Percentiles rank a stretch among this genome's conserved stretches.
These are phyloP conservation scores for Drosophila miranda DNA, from an alignment of 1,140 invertebrate species.

Conservation along the genomic window DNA sequence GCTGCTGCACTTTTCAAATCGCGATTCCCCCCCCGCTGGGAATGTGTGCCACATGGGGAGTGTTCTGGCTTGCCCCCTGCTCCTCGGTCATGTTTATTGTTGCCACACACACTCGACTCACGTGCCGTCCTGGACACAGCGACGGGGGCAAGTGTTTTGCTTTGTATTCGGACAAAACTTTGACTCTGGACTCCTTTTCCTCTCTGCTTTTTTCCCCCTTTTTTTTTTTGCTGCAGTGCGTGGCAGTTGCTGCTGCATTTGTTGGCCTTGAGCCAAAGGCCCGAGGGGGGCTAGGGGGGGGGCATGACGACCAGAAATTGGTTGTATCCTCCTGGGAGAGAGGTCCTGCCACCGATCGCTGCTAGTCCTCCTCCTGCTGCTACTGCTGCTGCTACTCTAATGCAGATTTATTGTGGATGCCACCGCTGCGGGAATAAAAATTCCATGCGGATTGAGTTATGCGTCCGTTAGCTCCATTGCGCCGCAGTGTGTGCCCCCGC, in stretches of 20 bases:
- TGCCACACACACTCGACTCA: conserved; percentile 20
- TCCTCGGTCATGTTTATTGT: conserved; percentile 29
- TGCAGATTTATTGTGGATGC: conserved; percentile 79
- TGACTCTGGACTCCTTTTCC: conserved; percentile 3
- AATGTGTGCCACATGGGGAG: conserved; percentile 41
- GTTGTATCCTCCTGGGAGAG: not conserved
- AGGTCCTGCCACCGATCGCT: not conserved
- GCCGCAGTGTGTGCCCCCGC: conserved; percentile 35
- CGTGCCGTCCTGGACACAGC: not conserved
- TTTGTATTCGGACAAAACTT: conserved; percentile 51
- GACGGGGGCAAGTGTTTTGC: conserved; percentile 49
- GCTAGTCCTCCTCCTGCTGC: not conserved
- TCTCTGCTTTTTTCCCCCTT: not conserved
- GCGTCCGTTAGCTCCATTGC: conserved; percentile 75
- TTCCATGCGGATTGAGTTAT: conserved; percentile 80
- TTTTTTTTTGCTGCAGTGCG: conserved; percentile 54
- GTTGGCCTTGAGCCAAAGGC: conserved; percentile 58
- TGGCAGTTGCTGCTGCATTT: conserved; percentile 37
- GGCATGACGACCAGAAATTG: conserved; percentile 3
- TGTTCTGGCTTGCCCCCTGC: not conserved
- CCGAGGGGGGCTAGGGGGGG: conserved; percentile 1
- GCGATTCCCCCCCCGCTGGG: conserved; percentile 11
- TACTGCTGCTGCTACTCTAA: conserved; percentile 43
- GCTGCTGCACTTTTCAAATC: conserved; percentile 3
- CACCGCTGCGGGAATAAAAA: conserved; percentile 79